Evolutionary conservation across 2,113 vertebrate species (phyloP), one percentile per base, ranked within the genome.

Genomic region (Oreotragus oreotragus): DNA sequence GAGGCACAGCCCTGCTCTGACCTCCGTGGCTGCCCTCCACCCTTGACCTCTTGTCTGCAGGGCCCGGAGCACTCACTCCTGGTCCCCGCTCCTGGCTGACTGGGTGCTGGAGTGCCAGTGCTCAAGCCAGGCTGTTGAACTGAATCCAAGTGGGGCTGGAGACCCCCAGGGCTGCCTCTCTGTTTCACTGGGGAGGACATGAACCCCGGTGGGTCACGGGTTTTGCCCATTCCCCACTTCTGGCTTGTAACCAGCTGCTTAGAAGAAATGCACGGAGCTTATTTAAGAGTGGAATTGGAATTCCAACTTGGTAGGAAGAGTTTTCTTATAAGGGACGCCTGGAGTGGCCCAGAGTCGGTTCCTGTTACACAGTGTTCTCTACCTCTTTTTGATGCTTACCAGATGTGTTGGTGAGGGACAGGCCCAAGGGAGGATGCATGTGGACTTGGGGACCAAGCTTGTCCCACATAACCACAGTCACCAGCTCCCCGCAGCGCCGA

Each of bases 181-280:
- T 84, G 1, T 30, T 25, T 66, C 86, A 11, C 49, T 5, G 58
- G 21, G 8, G 57, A 66, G 64, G 45, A 83, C 30, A 43, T 2
- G 36, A 70, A 57, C 47, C 19, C 43, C 1, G 0, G 9, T 5
- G 4, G 21, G 36, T 39, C 15, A 1, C 1, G 6, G 49, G 17
- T 2, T 2, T 27, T 4, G 6, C 7, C 28, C 39, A 15, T 7
- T 16, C 2, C 0, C 1, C 28, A 5, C 55, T 5, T n/a, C 23
- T 28, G 21, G 16, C 77, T 16, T 5, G 6, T 53, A 5, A 28
- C 45, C 3, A 2, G 36, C 30, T 43, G 6, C 47, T 47, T 15
- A 12, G 51, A 25, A n/a, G 64, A 39, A 70, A 25, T 8, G 1
- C 25, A 2, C 0, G 0, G 1, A 5, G 79, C 17, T 89, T 60